Percentiles rank a stretch among this genome's conserved stretches.
These are phyloP conservation scores for Mus spicilegus DNA, from an alignment of 2,113 vertebrate genomes.

Conservation along the genomic window DNA sequence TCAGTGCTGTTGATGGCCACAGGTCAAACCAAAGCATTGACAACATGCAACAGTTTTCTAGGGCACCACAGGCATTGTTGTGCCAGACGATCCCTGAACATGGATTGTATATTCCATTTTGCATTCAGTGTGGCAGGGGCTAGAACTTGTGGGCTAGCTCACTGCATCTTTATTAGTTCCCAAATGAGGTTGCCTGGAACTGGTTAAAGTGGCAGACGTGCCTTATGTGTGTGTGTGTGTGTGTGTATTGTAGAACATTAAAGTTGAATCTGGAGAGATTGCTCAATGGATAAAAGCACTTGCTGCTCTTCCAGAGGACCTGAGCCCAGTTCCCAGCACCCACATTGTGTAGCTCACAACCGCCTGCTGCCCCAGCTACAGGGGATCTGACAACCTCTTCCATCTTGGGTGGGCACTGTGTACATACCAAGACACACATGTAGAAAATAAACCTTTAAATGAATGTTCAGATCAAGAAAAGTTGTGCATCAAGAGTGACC, in stretches of 20 bases:
- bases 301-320: background rate
- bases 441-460: background rate
- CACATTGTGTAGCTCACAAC: no score
- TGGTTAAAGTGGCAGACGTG: background rate
- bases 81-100: background rate
- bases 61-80: background rate
- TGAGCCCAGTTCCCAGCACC: background rate
- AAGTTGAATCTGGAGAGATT: no score
- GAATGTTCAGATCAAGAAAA: background rate
- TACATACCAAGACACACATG: no score
- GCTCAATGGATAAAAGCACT: background rate
- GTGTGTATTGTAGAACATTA: background rate
- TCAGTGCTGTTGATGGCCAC: background rate
- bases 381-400: background rate
- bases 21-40: background rate
- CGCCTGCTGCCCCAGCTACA: background rate
- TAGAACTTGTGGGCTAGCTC: background rate
- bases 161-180: background rate
- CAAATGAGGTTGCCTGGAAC: background rate
- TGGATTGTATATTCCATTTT: background rate
- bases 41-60: background rate
- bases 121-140: background rate
- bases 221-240: background rate
- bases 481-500: background rate
- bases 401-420: background rate